Evolutionary conservation across 2,113 vertebrate genomes (phyloP).

Genomic region (Erpornis zantholeuca): DNA sequence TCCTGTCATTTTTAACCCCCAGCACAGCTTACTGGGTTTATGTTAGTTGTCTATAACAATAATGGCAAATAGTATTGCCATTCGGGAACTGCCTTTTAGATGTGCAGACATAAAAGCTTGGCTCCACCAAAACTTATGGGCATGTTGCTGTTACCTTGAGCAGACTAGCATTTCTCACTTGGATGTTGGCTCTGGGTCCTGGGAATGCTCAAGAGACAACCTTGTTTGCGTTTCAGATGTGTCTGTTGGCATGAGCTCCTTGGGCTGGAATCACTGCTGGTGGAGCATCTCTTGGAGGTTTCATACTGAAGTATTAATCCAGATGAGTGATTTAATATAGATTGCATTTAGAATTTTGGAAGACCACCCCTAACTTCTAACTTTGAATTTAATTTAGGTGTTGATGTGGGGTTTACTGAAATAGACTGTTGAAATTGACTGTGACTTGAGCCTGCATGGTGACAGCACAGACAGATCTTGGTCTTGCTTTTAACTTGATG

Average conservation of each 20-base stretch:
- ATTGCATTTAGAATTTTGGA: background rate
- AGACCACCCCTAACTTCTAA: background rate
- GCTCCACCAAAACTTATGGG: background rate
- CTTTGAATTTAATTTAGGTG: background rate
- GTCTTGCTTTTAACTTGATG: background rate
- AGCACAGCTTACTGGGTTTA: background rate
- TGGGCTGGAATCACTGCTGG: background rate
- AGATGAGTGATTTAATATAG: background rate
- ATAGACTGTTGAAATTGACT: background rate
- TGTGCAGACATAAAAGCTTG: background rate
- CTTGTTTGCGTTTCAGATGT: background rate
- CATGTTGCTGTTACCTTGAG: background rate
- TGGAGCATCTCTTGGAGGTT: background rate
- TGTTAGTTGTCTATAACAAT: background rate
- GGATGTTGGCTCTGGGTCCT: background rate
- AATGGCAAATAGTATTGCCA: background rate
- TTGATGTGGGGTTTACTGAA: background rate
- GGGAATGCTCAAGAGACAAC: background rate
- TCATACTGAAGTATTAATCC: background rate
- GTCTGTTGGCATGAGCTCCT: background rate
- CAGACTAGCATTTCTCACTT: background rate
- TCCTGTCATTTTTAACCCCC: background rate
- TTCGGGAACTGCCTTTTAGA: background rate
- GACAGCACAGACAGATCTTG: background rate
- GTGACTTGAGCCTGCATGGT: background rate